Evolutionary conservation across 1,140 invertebrate genomes (phyloP), one percentile per base, ranked within the genome.

Genomic region (Anastrepha ludens): DNA sequence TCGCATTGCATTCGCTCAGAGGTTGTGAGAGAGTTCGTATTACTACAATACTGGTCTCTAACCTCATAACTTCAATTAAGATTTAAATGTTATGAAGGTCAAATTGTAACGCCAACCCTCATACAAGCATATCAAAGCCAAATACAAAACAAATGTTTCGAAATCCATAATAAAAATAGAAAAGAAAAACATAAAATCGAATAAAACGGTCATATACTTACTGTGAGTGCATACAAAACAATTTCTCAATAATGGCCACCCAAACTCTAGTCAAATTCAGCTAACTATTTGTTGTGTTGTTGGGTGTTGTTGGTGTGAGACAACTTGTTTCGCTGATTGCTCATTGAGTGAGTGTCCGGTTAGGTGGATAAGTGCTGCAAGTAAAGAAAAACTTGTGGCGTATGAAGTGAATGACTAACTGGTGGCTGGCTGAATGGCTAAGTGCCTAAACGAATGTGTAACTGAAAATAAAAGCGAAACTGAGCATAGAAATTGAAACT

Each of bases 401-500:
- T 74, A 47, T 74, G 70, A 74, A 74, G 44, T 39, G 15, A 4
- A 67, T 74, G 44, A 70, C 8, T 47, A 44, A 15, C 47, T 81
- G 47, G 44, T 81, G 50, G n/a, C 74, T 29, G n/a, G 7, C 67
- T n/a, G 3, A 4, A 20, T 3, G 67, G 67, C 41, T 17, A 17
- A 62, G 60, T 62, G 67, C 47, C 74, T 67, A 67, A 67, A 67
- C 29, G 64, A 67, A 67, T 67, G 74, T 81, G 74, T 81, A 41
- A 81, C 74, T 81, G 74, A 50, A 81, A 81, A 81, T 81, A 81
- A 81, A 81, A 81, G 74, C 47, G 74, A 81, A 55, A 81, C 44
- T 81, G 9, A 55, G 17, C 44, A 81, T 81, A 81, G 74, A 81
- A 81, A 81, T 81, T 50, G 74, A 81, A 81, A 81, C 74, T 81